A percentile compares a stretch with the other conserved stretches of the same genome.
phyloP scores from a whole-genome alignment of 2,797 vertebrate species.

The Fringilla coelebs region DNA sequence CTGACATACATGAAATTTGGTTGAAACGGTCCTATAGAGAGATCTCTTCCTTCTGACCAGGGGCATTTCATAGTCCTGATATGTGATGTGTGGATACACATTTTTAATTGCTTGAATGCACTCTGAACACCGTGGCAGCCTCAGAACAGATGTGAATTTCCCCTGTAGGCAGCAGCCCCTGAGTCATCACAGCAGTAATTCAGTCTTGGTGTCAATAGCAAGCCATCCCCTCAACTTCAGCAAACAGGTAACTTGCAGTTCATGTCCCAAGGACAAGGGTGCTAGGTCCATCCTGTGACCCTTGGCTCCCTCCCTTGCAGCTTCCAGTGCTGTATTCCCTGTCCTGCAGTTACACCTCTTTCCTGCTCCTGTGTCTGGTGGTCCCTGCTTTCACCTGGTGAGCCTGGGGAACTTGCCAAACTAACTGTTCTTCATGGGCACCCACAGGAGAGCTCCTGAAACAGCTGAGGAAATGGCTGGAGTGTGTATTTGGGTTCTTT shows the following conservation, averaged over 20 bases:
- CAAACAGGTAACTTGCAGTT: not conserved
- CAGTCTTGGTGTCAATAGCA: accelerated
- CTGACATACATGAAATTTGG: not conserved
- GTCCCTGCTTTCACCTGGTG: not conserved
- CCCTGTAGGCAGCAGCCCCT: not conserved
- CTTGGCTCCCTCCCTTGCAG: not conserved
- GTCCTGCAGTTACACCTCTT: not conserved
- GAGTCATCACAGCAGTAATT: not conserved
- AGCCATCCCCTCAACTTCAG: not conserved
- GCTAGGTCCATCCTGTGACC: accelerated
- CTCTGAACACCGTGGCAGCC: not conserved
- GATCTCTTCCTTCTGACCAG: not conserved
- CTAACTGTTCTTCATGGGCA: not conserved
- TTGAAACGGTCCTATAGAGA: not conserved
- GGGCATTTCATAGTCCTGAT: not conserved
- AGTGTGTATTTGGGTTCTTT: not conserved
- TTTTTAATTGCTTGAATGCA: not conserved
- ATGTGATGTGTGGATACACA: accelerated
- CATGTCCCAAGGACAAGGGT: accelerated
- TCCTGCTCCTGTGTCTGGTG: not conserved
- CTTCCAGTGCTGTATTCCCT: not conserved
- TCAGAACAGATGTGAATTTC: not conserved
- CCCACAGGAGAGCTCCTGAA: not conserved
- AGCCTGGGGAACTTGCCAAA: not conserved
- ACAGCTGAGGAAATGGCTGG: not conserved